Evolutionary conservation across 1,140 invertebrate species (phyloP), one percentile per base, ranked within the genome.

Genomic region (Plutomurus gul): DNA sequence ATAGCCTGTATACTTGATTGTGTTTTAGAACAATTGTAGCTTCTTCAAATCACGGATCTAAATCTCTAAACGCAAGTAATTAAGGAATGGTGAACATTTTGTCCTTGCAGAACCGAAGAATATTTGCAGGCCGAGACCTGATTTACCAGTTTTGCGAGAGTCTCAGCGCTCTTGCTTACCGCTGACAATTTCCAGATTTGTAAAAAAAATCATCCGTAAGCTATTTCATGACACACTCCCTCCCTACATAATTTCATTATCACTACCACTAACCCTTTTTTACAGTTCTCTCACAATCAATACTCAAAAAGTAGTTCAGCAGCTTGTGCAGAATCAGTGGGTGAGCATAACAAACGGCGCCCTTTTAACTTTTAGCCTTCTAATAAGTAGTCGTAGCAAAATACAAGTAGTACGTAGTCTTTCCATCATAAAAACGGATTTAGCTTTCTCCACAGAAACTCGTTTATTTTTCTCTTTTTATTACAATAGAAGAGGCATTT

Each of bases 51-150:
- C 56, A 65, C 36, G 27, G 27, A 65, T 65, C 4, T 65, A 47
- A 47, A 47, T 20, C 36, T 36, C 56, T 65, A 60, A 60, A 1
- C 27, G 27, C 33, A 65, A 36, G 30, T 33, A 49, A 36, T 13
- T 56, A 65, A 65, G 56, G 56, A 65, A 65, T 65, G 56, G 56
- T 65, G 56, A 65, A 65, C 56, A 65, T 65, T 65, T 65, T 65
- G 56, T 65, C 56, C 56, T 65, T 65, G 56, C 56, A 65, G 56
- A 65, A 65, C 30, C 25, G 56, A 65, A 65, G 56, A 65, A 65
- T 65, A 65, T 65, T 65, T 65, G 56, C 56, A 65, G 56, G 56
- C 56, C 56, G 56, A 65, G 18, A 65, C 56, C 56, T 65, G 56
- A 65, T 33, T 65, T 33, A 65, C 56, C 25, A 33, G 16, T 65